phyloP scores from a whole-genome alignment of 2,888 invertebrate genomes.

The Zygothrica quintamaculata region DNA sequence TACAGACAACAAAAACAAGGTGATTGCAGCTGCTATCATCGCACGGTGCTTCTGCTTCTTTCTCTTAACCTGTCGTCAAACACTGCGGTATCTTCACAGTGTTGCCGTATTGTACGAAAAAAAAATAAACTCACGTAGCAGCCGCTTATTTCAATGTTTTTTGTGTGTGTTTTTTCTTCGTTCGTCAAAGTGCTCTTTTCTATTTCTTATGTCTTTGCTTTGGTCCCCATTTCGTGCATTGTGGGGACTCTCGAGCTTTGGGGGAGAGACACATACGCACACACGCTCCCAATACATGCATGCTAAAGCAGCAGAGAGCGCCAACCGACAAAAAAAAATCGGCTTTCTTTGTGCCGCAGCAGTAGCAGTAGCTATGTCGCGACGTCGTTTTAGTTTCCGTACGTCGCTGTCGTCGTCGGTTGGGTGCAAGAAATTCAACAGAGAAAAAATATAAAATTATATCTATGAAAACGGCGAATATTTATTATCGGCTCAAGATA shows the following conservation, averaged over 20 bases:
- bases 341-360: constrained; percentile 49
- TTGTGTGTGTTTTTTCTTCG: constrained; percentile 24
- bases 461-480: constrained; percentile 35
- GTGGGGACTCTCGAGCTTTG: constrained; percentile 61
- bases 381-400: constrained; percentile 72
- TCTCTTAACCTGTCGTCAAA: constrained; percentile 61
- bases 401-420: constrained; percentile 78
- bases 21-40: constrained; percentile 58
- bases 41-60: constrained; percentile 32
- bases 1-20: constrained; percentile 28
- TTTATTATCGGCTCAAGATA: constrained; percentile 43
- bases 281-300: constrained; percentile 49
- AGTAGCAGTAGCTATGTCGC: constrained; percentile 47
- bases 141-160: constrained; percentile 41
- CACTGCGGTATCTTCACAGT: constrained; percentile 31
- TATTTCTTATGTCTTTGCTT: constrained; percentile 62
- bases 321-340: constrained; percentile 41
- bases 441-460: constrained; percentile 37
- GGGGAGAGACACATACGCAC: constrained; percentile 42
- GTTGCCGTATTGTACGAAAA: constrained; percentile 53
- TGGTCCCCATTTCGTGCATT: constrained; percentile 53
- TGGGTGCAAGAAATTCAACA: constrained; percentile 70
- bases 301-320: constrained; percentile 47
- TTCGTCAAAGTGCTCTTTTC: constrained; percentile 43
- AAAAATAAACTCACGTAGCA: constrained; percentile 28